phyloP scores from a whole-genome alignment of 2,113 vertebrate species.

The Erythrocercus mccallii region DNA sequence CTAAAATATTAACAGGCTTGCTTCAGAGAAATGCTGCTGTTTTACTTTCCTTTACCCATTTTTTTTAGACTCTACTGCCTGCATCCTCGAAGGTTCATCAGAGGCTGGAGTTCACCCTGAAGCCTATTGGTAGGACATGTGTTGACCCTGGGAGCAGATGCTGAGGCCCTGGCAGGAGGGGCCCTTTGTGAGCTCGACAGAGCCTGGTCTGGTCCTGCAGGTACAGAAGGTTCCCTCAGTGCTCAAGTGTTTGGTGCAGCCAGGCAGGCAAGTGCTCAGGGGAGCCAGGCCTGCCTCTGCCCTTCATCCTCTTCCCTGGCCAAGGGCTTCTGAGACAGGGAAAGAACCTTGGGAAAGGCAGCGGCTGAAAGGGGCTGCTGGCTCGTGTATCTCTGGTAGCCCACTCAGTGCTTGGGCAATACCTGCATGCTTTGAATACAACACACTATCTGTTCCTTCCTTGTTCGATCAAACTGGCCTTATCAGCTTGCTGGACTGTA shows the following conservation, averaged over 20 bases:
- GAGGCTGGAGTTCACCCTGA: background rate
- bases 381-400: background rate
- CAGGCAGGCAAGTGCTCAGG: background rate
- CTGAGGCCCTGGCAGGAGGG: background rate
- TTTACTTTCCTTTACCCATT: background rate
- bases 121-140: fast-evolving
- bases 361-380: background rate
- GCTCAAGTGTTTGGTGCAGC: background rate
- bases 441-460: too few relatives aligned
- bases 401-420: background rate
- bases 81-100: background rate
- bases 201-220: background rate
- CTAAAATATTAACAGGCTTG: background rate
- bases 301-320: background rate
- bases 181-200: background rate
- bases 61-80: background rate
- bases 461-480: background rate
- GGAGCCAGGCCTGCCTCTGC: background rate
- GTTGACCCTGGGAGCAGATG: background rate
- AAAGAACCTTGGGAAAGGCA: background rate
- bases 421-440: background rate
- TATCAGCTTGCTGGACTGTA: background rate
- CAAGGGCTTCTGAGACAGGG: background rate
- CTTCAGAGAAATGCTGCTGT: background rate
- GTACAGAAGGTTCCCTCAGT: fast-evolving